Conservation (phyloP, 2,113 vertebrate genomes). For the Heloderma charlesbogerti region DNA sequence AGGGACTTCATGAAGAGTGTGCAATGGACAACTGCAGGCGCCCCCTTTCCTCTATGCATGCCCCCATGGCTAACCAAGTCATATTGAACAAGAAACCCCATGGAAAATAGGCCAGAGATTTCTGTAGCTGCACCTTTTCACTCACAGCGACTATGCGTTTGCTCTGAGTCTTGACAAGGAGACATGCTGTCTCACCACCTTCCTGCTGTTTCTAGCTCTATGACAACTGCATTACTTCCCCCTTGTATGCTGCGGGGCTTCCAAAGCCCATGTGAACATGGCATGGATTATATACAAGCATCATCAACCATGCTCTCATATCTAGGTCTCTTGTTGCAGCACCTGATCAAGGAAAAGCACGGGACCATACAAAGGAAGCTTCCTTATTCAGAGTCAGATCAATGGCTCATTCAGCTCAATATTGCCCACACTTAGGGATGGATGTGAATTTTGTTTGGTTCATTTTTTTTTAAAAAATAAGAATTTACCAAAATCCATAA, state of each 20-base stretch:
- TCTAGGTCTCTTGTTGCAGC: background rate
- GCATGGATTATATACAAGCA: fast-evolving
- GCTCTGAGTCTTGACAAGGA: fast-evolving
- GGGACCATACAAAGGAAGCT: background rate
- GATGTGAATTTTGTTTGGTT: too few species aligned
- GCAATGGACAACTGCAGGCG: background rate
- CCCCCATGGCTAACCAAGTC: background rate
- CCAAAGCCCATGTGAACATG: fast-evolving
- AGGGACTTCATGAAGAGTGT: background rate
- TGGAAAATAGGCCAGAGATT: slow-evolving; percentile 14
- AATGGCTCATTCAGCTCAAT: background rate
- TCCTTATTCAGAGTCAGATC: background rate
- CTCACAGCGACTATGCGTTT: background rate
- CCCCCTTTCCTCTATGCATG: too few species aligned
- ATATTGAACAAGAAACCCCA: background rate
- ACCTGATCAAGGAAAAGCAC: too few species aligned
- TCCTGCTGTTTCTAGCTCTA: fast-evolving
- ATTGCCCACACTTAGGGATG: background rate
- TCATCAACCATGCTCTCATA: fast-evolving
- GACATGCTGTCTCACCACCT: fast-evolving
- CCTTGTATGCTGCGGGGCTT: fast-evolving
- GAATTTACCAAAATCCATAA: too few species aligned
- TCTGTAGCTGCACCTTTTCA: background rate
- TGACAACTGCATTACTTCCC: background rate
- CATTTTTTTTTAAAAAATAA: too few species aligned